A percentile compares a stretch with the other conserved stretches of the same genome.
These are phyloP conservation scores for Enteromius fasciolatus DNA, from an alignment of 2,797 vertebrate species.

Conservation along the genomic window DNA sequence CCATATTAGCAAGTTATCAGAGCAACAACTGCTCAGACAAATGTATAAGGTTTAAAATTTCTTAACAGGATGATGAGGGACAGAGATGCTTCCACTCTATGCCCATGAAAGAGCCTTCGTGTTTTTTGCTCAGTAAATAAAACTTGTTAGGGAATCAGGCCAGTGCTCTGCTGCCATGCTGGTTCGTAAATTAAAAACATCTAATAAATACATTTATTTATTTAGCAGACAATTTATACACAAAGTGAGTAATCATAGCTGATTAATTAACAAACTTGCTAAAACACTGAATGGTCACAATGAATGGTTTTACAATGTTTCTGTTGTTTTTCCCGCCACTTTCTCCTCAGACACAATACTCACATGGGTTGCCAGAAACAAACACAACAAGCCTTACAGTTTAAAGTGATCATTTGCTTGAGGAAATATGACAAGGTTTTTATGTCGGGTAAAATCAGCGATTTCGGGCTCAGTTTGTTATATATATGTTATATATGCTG, in stretches of 20 bases:
- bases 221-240: background rate
- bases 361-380: background rate
- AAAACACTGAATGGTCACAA: no score
- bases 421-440: no score
- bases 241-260: background rate
- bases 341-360: background rate
- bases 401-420: background rate
- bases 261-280: background rate
- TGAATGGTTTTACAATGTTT: no score
- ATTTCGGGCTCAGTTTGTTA: background rate
- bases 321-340: background rate
- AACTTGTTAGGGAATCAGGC: background rate
- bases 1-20: conserved; percentile 24
- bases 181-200: background rate
- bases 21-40: conserved; percentile 29
- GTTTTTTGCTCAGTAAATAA: background rate
- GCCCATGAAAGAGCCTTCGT: background rate
- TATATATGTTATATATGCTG: no score
- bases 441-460: background rate
- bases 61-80: conserved; percentile 27
- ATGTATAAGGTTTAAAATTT: conserved; percentile 15
- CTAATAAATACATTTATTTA: background rate
- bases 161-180: background rate
- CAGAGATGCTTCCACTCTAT: background rate
- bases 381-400: background rate